Evolutionary conservation across 2,113 vertebrate genomes (phyloP), one percentile per base, ranked within the genome.

Genomic region (Rhagologus leucostigma): DNA sequence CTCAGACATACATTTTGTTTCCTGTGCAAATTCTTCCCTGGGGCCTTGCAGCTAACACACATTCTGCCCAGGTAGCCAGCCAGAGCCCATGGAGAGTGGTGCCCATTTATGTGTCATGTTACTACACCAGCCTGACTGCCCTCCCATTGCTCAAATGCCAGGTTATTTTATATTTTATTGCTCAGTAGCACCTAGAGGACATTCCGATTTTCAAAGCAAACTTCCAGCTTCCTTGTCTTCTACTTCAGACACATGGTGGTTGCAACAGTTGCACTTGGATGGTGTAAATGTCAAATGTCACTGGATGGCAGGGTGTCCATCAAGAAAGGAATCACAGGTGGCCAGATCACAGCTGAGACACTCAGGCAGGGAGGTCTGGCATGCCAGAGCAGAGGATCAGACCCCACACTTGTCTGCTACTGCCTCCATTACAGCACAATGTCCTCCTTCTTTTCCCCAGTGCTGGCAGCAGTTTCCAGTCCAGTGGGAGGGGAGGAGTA

Each of bases 271-370:
- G 95, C 79, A 30, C 37, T 87, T 94, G 81, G 62, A 79, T 79
- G 26, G 41, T 56, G 22, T 89, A 97, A 96, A 97, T 97, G 97
- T 97, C 97, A 97, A 96, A 91, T 96, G 93, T 81, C 92, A 94
- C 62, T 63, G 64, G 37, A 83, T 87, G 92, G 95, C 92, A 82
- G 81, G 11, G 46, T 79, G 95, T 89, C 94, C 92, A 82, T 57
- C 16, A 6, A 60, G 76, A 96, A 91, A 90, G 59, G 91, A 93
- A 94, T 93, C 91, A 70, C 89, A 86, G 47, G 64, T 82, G 93
- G 88, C 56, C 57, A 64, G 55, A 77, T 80, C 26, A 3, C 87
- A 94, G 90, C 93, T 95, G 88, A 89, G 84, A 60, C 18, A 2
- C 62, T 81, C 6, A 12, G 24, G 30, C 24, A 4, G 84, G 68